Conservation (phyloP, 2,888 invertebrate genomes). For the Trissonchulus sp. region DNA sequence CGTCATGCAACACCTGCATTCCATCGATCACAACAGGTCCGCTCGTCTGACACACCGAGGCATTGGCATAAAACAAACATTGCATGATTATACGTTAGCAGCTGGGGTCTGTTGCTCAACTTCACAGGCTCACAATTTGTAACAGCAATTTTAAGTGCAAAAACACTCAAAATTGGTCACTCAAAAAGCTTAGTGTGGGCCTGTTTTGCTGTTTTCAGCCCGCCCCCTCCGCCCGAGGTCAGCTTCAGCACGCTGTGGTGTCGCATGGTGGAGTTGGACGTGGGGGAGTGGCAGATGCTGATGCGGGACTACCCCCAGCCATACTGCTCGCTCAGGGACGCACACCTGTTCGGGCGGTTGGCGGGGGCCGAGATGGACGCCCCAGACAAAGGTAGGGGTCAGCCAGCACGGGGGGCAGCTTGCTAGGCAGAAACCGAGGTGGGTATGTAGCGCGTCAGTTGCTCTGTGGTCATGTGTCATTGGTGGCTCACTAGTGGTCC, state of each 20-base stretch:
- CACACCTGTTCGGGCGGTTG: conserved; percentile 80
- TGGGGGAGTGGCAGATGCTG: conserved; percentile 77
- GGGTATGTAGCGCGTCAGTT: too few relatives aligned
- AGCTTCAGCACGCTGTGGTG: conserved; percentile 90
- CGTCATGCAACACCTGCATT: conserved; percentile 66
- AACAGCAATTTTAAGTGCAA: too few relatives aligned
- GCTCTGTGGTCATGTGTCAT: too few relatives aligned
- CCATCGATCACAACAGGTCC: conserved; percentile 76
- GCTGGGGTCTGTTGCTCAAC: background rate
- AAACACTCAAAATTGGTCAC: too few relatives aligned
- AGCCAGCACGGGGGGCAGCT: background rate
- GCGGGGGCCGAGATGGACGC: conserved; percentile 69
- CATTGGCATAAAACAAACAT: background rate
- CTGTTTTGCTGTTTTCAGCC: conserved; percentile 59
- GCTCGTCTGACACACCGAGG: conserved; percentile 56
- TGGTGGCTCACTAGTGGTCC: too few relatives aligned
- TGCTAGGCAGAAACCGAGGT: too few relatives aligned
- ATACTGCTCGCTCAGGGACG: conserved; percentile 71
- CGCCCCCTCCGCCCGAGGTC: conserved; percentile 74
- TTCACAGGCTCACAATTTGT: too few relatives aligned
- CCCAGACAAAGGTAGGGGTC: background rate
- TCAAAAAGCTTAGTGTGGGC: too few relatives aligned
- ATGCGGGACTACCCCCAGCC: conserved; percentile 92
- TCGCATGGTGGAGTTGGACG: conserved; percentile 72
- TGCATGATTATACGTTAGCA: background rate